Evolutionary conservation across 2,797 vertebrate species (phyloP).

Genomic region (Manis pentadactyla): DNA sequence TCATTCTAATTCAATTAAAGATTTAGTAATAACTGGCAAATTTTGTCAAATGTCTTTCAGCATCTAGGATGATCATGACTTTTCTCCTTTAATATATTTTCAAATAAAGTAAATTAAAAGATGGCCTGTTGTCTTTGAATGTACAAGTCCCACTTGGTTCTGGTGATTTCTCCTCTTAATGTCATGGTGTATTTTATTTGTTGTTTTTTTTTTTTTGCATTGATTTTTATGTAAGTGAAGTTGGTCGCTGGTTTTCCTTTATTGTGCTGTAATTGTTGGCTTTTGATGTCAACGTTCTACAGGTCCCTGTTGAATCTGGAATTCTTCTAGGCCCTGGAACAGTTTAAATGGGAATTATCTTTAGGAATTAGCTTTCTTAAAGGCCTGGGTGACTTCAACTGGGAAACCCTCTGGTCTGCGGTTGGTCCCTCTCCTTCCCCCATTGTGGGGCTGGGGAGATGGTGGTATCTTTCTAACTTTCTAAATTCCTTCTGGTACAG

Average conservation of each 20-base stretch:
- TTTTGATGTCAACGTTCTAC: neutral
- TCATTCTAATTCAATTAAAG: neutral
- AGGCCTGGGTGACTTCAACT: neutral
- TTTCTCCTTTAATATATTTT: neutral
- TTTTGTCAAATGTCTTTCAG: neutral
- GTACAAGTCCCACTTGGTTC: neutral
- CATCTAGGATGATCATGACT: neutral
- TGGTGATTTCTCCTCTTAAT: neutral
- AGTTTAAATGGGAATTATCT: neutral
- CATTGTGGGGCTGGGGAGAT: neutral
- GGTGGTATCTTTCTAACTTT: neutral
- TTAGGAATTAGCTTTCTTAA: neutral
- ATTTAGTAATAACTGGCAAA: neutral
- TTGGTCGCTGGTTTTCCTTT: neutral
- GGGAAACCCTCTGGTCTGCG: neutral
- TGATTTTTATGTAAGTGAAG: neutral
- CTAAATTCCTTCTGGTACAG: neutral
- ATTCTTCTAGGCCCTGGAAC: neutral
- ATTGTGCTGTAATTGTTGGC: neutral
- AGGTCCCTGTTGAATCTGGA: neutral
- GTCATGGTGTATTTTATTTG: neutral
- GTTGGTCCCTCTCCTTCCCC: neutral
- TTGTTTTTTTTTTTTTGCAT: neutral
- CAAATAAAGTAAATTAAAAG: slow-evolving; percentile 2
- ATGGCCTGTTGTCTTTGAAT: neutral